Percentiles rank a stretch among this genome's conserved stretches.
These are phyloP conservation scores for Schizaphis graminum DNA, from an alignment of 2,888 invertebrate species.

Conservation along the genomic window DNA sequence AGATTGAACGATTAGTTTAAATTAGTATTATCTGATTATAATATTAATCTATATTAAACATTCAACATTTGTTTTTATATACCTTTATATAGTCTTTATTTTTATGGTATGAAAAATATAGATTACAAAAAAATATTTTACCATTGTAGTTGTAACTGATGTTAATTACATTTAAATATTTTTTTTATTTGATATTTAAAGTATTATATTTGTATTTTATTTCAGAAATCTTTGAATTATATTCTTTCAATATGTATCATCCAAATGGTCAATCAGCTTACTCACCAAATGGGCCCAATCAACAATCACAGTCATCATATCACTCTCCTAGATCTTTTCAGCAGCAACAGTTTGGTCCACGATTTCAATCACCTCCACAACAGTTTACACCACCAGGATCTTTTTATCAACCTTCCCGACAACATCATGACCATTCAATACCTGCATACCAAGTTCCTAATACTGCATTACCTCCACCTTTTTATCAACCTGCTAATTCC, in stretches of 20 bases:
- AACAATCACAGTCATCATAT: conserved; percentile 35
- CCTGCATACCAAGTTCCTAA: not conserved
- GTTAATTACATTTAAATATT: too few species aligned
- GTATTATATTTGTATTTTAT: not conserved
- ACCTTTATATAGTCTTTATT: too few species aligned
- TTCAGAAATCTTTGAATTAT: conserved; percentile 14
- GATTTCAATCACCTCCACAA: conserved; percentile 53
- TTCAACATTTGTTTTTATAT: not conserved
- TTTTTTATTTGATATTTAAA: too few species aligned
- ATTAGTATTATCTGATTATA: not conserved
- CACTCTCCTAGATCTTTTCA: conserved; percentile 40
- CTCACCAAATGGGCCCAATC: conserved; percentile 15
- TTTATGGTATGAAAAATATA: too few species aligned
- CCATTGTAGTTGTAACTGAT: too few species aligned
- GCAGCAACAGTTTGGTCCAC: conserved; percentile 56
- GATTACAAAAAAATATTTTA: too few species aligned
- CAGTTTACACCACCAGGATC: conserved; percentile 30
- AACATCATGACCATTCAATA: not conserved
- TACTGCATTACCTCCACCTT: conserved; percentile 5
- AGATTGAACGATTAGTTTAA: not conserved
- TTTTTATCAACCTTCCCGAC: conserved; percentile 24
- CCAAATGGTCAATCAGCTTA: conserved; percentile 19
- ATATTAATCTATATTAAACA: too few species aligned
- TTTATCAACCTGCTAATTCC: not conserved
- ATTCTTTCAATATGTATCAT: conserved; percentile 28